A percentile compares a stretch with the other conserved stretches of the same genome.
These are phyloP conservation scores for Porites divaricata DNA, from an alignment of 92 coral and sea anemone species.

Conservation along the genomic window DNA sequence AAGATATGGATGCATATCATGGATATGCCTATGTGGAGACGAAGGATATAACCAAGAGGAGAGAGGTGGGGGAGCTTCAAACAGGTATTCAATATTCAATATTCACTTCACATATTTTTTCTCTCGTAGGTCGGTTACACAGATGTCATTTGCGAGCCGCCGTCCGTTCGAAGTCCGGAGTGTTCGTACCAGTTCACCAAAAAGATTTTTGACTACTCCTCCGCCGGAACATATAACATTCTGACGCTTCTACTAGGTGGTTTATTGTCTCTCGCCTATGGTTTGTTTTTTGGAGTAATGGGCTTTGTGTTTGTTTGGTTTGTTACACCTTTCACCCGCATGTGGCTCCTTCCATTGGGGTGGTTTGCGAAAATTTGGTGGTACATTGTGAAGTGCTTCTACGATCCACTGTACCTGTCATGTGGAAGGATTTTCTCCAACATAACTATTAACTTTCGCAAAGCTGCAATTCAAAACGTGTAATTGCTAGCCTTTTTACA, in stretches of 20 bases:
- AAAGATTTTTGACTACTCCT: slow-evolving; percentile 3
- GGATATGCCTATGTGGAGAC: too few species aligned
- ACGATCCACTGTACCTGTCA: slow-evolving; percentile 9
- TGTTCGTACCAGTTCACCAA: slow-evolving; percentile 27
- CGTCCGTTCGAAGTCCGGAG: slow-evolving; percentile 12
- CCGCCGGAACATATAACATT: not conserved
- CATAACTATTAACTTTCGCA: not conserved
- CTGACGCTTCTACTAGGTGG: slow-evolving; percentile 31
- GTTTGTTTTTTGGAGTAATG: not conserved
- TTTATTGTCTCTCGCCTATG: slow-evolving; percentile 10
- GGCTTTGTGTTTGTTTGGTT: slow-evolving; percentile 17
- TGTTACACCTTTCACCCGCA: slow-evolving; percentile 6
- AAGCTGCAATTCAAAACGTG: not conserved
- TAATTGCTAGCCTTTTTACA: not conserved
- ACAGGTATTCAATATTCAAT: too few species aligned
- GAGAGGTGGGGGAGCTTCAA: too few species aligned
- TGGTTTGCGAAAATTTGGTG: slow-evolving; percentile 1
- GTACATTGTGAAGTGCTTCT: not conserved
- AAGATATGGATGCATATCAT: too few species aligned
- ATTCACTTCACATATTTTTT: too few species aligned
- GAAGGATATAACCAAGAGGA: too few species aligned
- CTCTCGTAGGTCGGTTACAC: not conserved
- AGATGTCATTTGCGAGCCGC: slow-evolving; percentile 43
- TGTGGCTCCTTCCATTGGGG: slow-evolving; percentile 15
- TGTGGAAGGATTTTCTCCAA: slow-evolving; percentile 22